Percentiles rank a stretch among this genome's conserved stretches.
Evolutionary conservation across 2,113 vertebrate genomes (phyloP).

Genomic region (Brachyhypopomus occidentalis): DNA sequence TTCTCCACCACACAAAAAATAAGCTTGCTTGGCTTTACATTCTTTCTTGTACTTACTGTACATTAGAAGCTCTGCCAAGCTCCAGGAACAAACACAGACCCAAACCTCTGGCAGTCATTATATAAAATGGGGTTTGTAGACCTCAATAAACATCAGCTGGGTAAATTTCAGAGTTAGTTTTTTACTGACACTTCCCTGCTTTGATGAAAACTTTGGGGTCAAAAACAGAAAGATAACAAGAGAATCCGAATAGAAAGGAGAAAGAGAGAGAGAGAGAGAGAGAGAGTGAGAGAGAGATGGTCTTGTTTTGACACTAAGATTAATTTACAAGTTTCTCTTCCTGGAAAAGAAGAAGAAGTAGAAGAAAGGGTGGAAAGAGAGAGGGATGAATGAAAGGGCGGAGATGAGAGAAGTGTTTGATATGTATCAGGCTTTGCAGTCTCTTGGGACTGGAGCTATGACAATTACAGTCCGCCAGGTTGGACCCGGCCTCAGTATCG

Average conservation of each 20-base stretch:
- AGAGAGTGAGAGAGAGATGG: constrained; percentile 43
- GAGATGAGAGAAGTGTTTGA: constrained; percentile 89
- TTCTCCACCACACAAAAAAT: neutral
- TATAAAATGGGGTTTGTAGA: constrained; percentile 72
- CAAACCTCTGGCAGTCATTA: constrained; percentile 74
- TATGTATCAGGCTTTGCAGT: constrained; percentile 84
- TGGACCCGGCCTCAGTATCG: constrained; percentile 87
- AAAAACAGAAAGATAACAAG: constrained; percentile 79
- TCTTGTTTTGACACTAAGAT: constrained; percentile 84
- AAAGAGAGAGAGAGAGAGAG: constrained; percentile 15
- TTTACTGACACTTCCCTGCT: constrained; percentile 69
- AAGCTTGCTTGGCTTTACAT: neutral
- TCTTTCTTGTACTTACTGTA: constrained; percentile 12
- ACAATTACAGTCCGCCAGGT: constrained; percentile 94
- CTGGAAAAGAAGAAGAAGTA: constrained; percentile 60
- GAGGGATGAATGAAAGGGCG: constrained; percentile 50
- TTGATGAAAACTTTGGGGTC: constrained; percentile 81
- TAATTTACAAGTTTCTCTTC: constrained; percentile 90
- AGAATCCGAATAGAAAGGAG: constrained; percentile 61
- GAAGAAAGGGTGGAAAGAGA: constrained; percentile 37
- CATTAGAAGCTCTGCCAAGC: constrained; percentile 19
- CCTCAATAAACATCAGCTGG: constrained; percentile 78
- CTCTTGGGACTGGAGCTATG: constrained; percentile 93
- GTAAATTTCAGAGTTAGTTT: constrained; percentile 75
- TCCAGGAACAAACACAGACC: constrained; percentile 57